These are phyloP conservation scores for Athripsodes cinereus DNA, from an alignment of 2,888 invertebrate species.

Conservation along the genomic window DNA sequence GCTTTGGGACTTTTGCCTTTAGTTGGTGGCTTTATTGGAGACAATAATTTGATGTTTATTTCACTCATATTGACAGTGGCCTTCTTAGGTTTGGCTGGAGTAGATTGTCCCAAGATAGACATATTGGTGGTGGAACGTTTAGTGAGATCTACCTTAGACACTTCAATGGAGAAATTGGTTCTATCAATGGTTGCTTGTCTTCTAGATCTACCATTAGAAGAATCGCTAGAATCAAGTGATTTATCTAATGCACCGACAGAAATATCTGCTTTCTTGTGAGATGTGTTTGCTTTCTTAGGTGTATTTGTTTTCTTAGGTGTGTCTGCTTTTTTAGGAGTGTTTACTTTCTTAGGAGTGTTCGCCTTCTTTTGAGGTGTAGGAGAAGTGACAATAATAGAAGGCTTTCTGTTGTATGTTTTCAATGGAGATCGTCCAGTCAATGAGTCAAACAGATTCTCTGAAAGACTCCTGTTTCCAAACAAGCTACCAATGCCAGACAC, in stretches of 20 bases:
- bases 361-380: conserved; percentile 1
- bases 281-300: not conserved
- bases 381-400: not conserved
- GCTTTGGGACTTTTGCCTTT: not conserved
- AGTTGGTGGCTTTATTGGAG: conserved; percentile 17
- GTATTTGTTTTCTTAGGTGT: conserved; percentile 1
- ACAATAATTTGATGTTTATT: conserved; percentile 20
- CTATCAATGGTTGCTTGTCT: conserved; percentile 23
- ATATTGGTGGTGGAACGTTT: conserved; percentile 3
- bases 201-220: conserved; percentile 13
- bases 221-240: not conserved
- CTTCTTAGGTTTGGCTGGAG: conserved; percentile 18
- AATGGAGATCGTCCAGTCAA: conserved; percentile 11
- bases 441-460: conserved; percentile 20
- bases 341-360: not conserved
- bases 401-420: conserved; percentile 14
- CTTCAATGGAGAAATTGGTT: conserved; percentile 22
- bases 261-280: not conserved
- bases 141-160: conserved; percentile 14
- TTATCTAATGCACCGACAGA: not conserved
- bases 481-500: conserved; percentile 41
- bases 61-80: conserved; percentile 7
- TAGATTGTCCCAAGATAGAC: conserved; percentile 25
- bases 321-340: not conserved
- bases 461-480: conserved; percentile 26